Evolutionary conservation across 2,797 vertebrate species (phyloP).

Genomic region (Halcyon smyrnensis): DNA sequence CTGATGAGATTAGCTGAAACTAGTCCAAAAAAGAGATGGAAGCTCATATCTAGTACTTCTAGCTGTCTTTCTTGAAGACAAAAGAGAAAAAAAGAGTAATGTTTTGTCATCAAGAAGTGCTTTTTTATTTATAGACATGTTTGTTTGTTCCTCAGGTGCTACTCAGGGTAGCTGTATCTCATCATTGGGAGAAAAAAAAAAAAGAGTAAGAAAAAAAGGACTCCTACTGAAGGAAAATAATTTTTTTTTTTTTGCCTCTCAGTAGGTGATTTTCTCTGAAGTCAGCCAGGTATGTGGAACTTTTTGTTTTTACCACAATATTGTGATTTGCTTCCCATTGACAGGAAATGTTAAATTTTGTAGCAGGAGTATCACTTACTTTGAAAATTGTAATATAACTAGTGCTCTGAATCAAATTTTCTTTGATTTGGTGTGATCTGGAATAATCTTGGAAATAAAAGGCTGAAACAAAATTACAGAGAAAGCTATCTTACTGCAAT

Average conservation of each 20-base stretch:
- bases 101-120: neutral
- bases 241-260: neutral
- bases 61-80: neutral
- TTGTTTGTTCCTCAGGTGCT: neutral
- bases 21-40: neutral
- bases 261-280: constrained; percentile 16
- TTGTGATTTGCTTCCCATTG: neutral
- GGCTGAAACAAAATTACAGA: neutral
- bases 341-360: constrained; percentile 9
- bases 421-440: neutral
- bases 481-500: neutral
- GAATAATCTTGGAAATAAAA: neutral
- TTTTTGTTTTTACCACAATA: constrained; percentile 17
- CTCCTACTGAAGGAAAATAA: neutral
- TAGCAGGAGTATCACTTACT: neutral
- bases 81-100: neutral
- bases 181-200: neutral
- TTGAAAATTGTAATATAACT: neutral
- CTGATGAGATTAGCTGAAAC: neutral
- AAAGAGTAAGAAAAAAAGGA: neutral
- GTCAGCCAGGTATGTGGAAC: constrained; percentile 22
- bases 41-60: neutral
- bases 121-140: neutral
- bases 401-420: neutral
- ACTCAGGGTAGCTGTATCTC: neutral